Conservation (phyloP, 2,888 invertebrate species). For the Rotaria macrura region DNA sequence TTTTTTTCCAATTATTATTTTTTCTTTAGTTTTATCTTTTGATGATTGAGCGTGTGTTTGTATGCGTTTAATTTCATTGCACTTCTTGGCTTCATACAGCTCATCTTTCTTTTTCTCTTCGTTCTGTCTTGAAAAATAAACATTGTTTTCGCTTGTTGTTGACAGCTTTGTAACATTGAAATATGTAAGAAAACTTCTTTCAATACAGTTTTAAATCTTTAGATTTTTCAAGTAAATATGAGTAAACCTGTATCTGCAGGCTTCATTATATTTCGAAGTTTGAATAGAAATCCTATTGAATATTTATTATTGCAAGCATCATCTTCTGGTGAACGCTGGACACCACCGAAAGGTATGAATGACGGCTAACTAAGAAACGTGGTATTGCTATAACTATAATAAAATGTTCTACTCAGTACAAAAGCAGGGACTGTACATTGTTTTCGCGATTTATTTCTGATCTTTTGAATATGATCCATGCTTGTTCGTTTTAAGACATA, state of each 20-base stretch:
- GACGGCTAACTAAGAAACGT: too few species aligned
- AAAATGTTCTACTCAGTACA: neutral
- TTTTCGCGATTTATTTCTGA: too few species aligned
- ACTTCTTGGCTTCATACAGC: neutral
- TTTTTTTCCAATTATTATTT: neutral
- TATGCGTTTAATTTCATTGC: too few species aligned
- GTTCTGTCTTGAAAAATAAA: neutral
- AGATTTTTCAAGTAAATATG: neutral
- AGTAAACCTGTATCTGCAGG: slow-evolving; percentile 22
- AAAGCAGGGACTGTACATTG: too few species aligned
- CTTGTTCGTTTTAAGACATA: too few species aligned
- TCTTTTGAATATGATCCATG: too few species aligned
- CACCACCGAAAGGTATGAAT: slow-evolving; percentile 74
- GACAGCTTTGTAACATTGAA: neutral
- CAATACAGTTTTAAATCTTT: neutral
- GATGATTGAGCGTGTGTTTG: too few species aligned
- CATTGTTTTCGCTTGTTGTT: neutral
- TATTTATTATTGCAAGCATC: slow-evolving; percentile 69
- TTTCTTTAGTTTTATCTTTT: too few species aligned
- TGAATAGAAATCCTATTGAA: neutral
- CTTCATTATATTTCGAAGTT: slow-evolving; percentile 26
- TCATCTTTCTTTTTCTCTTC: neutral
- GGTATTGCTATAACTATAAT: too few species aligned
- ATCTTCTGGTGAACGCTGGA: slow-evolving; percentile 77
- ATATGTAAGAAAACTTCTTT: too few species aligned